phyloP scores from a whole-genome alignment of 2,888 invertebrate genomes.

The Chelonus formosanus region DNA sequence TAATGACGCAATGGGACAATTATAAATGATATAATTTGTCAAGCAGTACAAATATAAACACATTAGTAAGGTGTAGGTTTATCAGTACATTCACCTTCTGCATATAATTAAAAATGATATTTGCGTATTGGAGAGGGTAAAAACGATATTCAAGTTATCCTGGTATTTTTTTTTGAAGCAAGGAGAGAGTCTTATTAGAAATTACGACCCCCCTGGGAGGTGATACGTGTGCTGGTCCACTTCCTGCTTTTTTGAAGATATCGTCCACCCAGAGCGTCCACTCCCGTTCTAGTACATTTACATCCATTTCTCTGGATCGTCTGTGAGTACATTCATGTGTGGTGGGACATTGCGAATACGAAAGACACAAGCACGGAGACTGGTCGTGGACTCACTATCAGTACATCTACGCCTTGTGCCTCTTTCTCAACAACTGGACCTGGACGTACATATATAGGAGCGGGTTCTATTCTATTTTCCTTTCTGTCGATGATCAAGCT shows the following conservation, averaged over 20 bases:
- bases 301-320: not conserved
- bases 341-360: not conserved
- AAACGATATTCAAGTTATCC: not conserved
- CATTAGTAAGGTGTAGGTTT: not conserved
- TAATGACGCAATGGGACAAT: constrained; percentile 14
- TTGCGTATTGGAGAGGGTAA: constrained; percentile 14
- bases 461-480: constrained; percentile 45
- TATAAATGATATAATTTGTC: constrained; percentile 17
- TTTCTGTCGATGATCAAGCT: constrained; percentile 38
- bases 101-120: not conserved
- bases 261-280: constrained; percentile 51
- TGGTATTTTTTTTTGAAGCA: not conserved
- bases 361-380: constrained; percentile 1
- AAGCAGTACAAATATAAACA: constrained; percentile 4
- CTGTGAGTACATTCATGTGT: not conserved
- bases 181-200: constrained; percentile 41
- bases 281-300: constrained; percentile 47
- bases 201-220: constrained; percentile 36
- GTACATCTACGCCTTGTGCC: constrained; percentile 55
- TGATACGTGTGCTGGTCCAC: constrained; percentile 46
- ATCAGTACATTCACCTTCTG: constrained; percentile 14
- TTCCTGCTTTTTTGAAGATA: constrained; percentile 60
- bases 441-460: not conserved
- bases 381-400: constrained; percentile 44
- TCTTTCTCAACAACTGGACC: not conserved